Evolutionary conservation across 1,140 invertebrate genomes (phyloP).

Genomic region (Hestina assimilis): DNA sequence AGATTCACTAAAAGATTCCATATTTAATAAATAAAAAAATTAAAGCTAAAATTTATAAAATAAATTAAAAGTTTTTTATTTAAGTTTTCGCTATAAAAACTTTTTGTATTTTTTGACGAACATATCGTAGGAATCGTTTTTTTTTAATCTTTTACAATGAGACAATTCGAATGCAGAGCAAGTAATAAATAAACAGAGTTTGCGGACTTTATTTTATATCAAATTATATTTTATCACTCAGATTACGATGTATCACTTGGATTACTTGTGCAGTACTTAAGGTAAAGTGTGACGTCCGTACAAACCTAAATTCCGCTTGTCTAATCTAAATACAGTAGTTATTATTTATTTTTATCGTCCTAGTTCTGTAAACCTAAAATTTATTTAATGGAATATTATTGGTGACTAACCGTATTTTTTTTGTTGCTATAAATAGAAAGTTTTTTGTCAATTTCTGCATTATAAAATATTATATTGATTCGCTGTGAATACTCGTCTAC

Average conservation of each 20-base stretch:
- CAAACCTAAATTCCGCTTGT: slow-evolving; percentile 18
- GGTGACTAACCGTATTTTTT: no score
- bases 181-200: slow-evolving; percentile 1
- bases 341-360: slow-evolving; percentile 1
- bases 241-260: slow-evolving; percentile 16
- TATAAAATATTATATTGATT: no score
- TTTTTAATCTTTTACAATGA: background rate
- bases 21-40: background rate
- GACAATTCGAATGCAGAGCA: background rate
- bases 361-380: slow-evolving; percentile 22
- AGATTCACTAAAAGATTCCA: slow-evolving; percentile 7
- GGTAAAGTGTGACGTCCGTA: slow-evolving; percentile 21
- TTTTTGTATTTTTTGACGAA: no score
- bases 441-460: no score
- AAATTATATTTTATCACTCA: slow-evolving; percentile 12
- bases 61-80: background rate
- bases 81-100: no score
- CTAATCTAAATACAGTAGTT: slow-evolving; percentile 4
- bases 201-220: slow-evolving; percentile 7
- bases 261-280: slow-evolving; percentile 11
- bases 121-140: background rate
- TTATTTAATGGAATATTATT: no score
- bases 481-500: no score
- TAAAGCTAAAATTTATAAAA: background rate
- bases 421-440: no score